Percentiles rank a stretch among this genome's conserved stretches.
These are phyloP conservation scores for Tenthredo mesomela DNA, from an alignment of 2,888 invertebrate species.

Conservation along the genomic window DNA sequence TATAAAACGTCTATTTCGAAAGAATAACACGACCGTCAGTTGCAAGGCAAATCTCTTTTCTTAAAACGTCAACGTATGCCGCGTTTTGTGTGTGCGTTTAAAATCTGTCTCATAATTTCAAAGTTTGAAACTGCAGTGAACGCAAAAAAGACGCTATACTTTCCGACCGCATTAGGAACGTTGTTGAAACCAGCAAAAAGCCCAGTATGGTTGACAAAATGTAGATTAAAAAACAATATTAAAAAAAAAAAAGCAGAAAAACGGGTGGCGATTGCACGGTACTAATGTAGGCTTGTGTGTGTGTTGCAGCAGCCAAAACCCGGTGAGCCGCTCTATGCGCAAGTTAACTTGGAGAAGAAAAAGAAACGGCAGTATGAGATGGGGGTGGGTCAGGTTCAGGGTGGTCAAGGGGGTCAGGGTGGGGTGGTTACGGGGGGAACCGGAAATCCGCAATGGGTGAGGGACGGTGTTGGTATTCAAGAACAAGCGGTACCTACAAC, in stretches of 20 bases:
- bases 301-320: conserved; percentile 79
- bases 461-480: conserved; percentile 63
- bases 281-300: conserved; percentile 74
- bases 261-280: conserved; percentile 52
- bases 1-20: not conserved
- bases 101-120: conserved; percentile 5
- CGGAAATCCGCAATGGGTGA: conserved; percentile 69
- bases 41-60: conserved; percentile 7
- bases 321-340: conserved; percentile 83
- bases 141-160: conserved; percentile 13
- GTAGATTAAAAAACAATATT: conserved; percentile 11
- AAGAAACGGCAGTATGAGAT: conserved; percentile 79
- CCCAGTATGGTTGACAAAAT: conserved; percentile 38
- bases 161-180: conserved; percentile 48
- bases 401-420: conserved; percentile 64
- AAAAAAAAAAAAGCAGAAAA: not conserved
- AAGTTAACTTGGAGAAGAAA: conserved; percentile 84
- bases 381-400: conserved; percentile 75
- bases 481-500: conserved; percentile 64
- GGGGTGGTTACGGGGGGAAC: conserved; percentile 60
- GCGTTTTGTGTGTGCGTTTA: not conserved
- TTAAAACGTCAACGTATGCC: not conserved
- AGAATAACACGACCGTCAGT: not conserved
- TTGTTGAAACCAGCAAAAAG: conserved; percentile 54
- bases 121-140: not conserved